Evolutionary conservation across 2,797 vertebrate genomes (phyloP).

Genomic region (Sebastes goodei): DNA sequence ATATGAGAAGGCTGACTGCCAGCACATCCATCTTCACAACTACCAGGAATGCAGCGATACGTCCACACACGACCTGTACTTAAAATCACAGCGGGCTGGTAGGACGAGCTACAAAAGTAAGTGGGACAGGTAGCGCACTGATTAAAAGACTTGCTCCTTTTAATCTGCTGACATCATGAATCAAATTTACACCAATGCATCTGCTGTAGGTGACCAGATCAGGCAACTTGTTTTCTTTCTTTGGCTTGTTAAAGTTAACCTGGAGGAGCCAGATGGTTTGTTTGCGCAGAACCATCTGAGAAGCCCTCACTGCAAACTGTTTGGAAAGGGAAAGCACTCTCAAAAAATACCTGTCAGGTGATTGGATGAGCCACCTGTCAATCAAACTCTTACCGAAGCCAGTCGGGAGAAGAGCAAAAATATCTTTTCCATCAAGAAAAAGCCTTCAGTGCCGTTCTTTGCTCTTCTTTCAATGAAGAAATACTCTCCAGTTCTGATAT

Average conservation of each 20-base stretch:
- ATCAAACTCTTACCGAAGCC: too few species aligned
- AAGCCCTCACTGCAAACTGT: too few species aligned
- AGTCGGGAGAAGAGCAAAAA: too few species aligned
- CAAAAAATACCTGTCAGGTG: too few species aligned
- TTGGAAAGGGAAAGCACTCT: too few species aligned
- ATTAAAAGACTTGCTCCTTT: slow-evolving; percentile 1
- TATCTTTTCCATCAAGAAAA: too few species aligned
- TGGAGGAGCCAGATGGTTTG: too few species aligned
- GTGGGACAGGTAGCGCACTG: not conserved
- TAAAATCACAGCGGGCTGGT: not conserved
- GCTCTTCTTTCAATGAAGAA: too few species aligned
- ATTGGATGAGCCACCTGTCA: too few species aligned
- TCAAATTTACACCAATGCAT: not conserved
- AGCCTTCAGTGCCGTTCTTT: too few species aligned
- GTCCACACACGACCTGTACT: slow-evolving; percentile 53
- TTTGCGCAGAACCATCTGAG: too few species aligned
- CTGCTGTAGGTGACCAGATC: not conserved
- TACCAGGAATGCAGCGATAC: slow-evolving; percentile 72
- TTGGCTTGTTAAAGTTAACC: not conserved
- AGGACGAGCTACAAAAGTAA: slow-evolving; percentile 8
- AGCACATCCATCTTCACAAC: slow-evolving; percentile 74
- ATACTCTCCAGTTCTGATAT: too few species aligned
- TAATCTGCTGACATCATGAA: not conserved
- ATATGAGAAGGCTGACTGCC: slow-evolving; percentile 68
- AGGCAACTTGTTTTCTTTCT: not conserved